Conservation (phyloP, 2,113 vertebrate species). For the Hippocampus comes region DNA sequence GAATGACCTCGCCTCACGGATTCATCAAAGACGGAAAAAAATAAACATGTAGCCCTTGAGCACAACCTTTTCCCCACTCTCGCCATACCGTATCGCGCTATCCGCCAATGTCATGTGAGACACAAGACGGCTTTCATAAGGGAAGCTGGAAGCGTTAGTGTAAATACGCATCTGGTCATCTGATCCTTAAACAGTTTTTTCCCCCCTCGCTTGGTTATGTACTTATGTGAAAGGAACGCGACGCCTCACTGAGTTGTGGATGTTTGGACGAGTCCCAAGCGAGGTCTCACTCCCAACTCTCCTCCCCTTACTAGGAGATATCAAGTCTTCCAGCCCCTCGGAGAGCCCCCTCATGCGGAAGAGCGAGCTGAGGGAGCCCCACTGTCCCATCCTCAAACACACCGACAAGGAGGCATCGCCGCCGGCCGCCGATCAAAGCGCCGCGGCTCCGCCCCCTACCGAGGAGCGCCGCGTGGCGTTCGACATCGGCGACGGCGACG, state of each 20-base stretch:
- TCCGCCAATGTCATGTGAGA: slow-evolving; percentile 23
- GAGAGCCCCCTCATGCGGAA: slow-evolving; percentile 94
- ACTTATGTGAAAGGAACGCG: slow-evolving; percentile 1
- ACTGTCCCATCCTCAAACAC: slow-evolving; percentile 77
- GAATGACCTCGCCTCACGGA: not conserved
- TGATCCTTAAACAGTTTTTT: not conserved
- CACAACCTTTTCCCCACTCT: not conserved
- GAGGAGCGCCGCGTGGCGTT: slow-evolving; percentile 87
- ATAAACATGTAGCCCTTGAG: not conserved
- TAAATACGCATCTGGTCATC: slow-evolving; percentile 16
- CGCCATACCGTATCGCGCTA: slow-evolving; percentile 1
- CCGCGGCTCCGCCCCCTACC: slow-evolving; percentile 34
- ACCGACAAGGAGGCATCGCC: slow-evolving; percentile 61
- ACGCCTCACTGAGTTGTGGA: not conserved
- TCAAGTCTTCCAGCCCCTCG: slow-evolving; percentile 84
- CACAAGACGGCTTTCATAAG: slow-evolving; percentile 10
- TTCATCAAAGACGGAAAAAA: no score
- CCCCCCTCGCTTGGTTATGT: not conserved
- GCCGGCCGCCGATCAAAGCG: slow-evolving; percentile 9
- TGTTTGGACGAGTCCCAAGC: slow-evolving; percentile 28
- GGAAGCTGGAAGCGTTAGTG: slow-evolving; percentile 16
- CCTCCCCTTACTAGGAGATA: slow-evolving; percentile 74
- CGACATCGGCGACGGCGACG: slow-evolving; percentile 84
- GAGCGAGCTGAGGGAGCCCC: slow-evolving; percentile 71
- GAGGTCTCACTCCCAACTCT: slow-evolving; percentile 14